Conservation (phyloP, 2,113 vertebrate species). For the Erinaceus europaeus region DNA sequence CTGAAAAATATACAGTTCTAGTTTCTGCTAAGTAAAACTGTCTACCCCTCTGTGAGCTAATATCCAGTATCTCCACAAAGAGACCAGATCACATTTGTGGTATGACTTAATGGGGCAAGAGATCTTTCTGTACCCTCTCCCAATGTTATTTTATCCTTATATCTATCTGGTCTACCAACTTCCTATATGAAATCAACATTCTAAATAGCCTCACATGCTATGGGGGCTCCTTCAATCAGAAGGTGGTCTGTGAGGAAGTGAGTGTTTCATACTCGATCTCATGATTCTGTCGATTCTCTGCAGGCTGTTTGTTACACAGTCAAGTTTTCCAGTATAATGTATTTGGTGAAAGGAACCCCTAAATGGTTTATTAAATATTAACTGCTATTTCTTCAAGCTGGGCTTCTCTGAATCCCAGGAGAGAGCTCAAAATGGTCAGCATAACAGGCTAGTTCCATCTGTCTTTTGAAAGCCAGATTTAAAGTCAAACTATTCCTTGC, state of each 20-base stretch:
- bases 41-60: neutral
- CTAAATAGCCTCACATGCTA: neutral
- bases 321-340: neutral
- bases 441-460: neutral
- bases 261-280: too few relatives aligned
- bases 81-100: neutral
- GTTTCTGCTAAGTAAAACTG: neutral
- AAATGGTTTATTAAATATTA: neutral
- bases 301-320: neutral
- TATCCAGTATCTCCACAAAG: neutral
- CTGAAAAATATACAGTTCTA: neutral
- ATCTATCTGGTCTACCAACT: neutral
- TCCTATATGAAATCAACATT: slow-evolving; percentile 20
- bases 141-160: slow-evolving; percentile 19
- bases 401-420: slow-evolving; percentile 4
- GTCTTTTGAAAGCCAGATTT: neutral
- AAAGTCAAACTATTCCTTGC: neutral
- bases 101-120: neutral
- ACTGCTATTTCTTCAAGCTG: neutral
- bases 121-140: slow-evolving; percentile 18
- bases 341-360: neutral
- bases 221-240: too few relatives aligned
- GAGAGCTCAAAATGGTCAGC: neutral
- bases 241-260: too few relatives aligned
- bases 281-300: too few relatives aligned